phyloP scores from a whole-genome alignment of 1,140 invertebrate species.

The Brachionus manjavacas region DNA sequence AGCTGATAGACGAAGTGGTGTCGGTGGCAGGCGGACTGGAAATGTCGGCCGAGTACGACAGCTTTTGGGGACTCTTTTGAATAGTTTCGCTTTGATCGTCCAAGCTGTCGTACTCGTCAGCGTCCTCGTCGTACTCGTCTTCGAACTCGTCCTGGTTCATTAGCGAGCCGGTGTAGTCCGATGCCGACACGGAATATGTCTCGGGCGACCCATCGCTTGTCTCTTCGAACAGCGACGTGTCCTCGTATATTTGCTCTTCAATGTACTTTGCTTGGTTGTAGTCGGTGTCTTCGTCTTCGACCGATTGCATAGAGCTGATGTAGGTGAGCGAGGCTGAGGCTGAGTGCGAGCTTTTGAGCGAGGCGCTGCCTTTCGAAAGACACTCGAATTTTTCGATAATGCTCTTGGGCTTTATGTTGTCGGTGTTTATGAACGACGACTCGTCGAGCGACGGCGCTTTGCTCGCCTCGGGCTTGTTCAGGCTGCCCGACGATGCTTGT shows the following conservation, averaged over 20 bases:
- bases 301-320: not conserved
- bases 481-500: not conserved
- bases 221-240: not conserved
- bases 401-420: conserved; percentile 8
- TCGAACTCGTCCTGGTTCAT: conserved; percentile 34
- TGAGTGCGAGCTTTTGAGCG: not conserved
- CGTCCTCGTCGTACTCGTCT: not conserved
- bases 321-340: not conserved
- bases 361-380: not conserved
- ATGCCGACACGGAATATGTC: not conserved
- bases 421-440: not conserved
- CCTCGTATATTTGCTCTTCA: not conserved
- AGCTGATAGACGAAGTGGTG: not conserved
- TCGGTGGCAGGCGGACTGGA: not conserved
- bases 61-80: not conserved
- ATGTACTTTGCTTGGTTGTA: not conserved
- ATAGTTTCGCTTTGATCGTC: not conserved
- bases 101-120: conserved; percentile 1
- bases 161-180: not conserved
- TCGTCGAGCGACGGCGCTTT: not conserved
- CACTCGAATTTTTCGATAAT: conserved; percentile 23
- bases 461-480: not conserved
- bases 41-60: not conserved
- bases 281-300: not conserved
- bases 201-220: not conserved